A percentile compares a stretch with the other conserved stretches of the same genome.
Evolutionary conservation across 2,888 invertebrate genomes (phyloP).

Genomic region (Dasypogon diadema): DNA sequence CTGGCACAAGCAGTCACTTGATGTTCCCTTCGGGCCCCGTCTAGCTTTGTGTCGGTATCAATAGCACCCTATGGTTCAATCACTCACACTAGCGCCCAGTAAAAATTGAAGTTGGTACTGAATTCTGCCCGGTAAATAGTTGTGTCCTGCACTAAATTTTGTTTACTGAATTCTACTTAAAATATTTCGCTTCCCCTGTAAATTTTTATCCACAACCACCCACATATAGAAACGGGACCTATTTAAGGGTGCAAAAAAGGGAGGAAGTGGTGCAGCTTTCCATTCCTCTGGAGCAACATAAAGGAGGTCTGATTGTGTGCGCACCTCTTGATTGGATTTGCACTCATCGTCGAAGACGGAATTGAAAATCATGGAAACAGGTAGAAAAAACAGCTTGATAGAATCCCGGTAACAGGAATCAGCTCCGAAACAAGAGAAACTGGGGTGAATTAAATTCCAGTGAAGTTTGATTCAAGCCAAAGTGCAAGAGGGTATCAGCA

Average conservation of each 20-base stretch:
- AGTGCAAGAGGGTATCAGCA: not conserved
- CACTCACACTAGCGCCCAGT: not conserved
- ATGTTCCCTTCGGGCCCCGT: not conserved
- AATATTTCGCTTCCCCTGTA: slow-evolving; percentile 14
- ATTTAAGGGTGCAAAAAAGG: no score
- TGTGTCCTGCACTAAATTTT: not conserved
- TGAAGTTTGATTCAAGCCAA: slow-evolving; percentile 14
- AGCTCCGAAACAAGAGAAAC: not conserved
- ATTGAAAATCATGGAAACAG: slow-evolving; percentile 36
- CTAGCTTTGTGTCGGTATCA: not conserved
- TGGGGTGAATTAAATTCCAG: slow-evolving; percentile 25
- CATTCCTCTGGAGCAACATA: no score
- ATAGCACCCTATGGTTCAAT: not conserved
- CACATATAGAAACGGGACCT: no score
- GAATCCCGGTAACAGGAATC: slow-evolving; percentile 20
- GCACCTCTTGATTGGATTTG: slow-evolving; percentile 40
- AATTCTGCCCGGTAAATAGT: not conserved
- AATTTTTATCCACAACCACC: not conserved
- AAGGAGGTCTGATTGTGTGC: slow-evolving; percentile 1
- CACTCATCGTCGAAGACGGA: slow-evolving; percentile 18
- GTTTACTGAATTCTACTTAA: slow-evolving; percentile 12
- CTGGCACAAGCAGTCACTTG: not conserved
- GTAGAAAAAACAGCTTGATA: slow-evolving; percentile 6
- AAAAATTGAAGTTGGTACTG: slow-evolving; percentile 5
- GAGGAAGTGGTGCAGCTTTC: no score